Evolutionary conservation across 2,888 invertebrate genomes (phyloP).

Genomic region (Osedax fenrisi): DNA sequence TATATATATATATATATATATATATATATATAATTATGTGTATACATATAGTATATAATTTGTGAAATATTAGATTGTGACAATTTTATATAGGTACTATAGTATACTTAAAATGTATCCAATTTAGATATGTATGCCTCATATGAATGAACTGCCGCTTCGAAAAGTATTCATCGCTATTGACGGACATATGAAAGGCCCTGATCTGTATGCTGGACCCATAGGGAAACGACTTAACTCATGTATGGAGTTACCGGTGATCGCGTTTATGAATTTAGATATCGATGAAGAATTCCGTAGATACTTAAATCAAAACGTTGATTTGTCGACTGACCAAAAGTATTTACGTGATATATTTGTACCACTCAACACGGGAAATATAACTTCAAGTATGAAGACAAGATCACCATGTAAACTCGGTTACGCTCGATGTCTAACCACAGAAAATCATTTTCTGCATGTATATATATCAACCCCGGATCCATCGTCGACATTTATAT

Average conservation of each 20-base stretch:
- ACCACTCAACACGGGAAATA: not conserved
- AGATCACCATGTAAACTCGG: not conserved
- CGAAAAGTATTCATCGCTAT: not conserved
- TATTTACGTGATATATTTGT: not conserved
- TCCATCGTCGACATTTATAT: too few relatives aligned
- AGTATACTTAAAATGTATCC: too few relatives aligned
- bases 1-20: too few relatives aligned
- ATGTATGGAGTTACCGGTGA: not conserved
- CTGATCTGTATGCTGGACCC: not conserved
- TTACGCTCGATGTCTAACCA: not conserved
- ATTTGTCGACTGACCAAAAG: not conserved
- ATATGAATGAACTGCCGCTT: not conserved
- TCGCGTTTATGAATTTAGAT: not conserved
- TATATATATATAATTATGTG: too few relatives aligned
- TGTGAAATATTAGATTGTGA: too few relatives aligned
- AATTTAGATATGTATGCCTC: not conserved
- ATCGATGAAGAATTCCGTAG: not conserved
- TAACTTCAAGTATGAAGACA: not conserved
- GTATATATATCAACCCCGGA: too few relatives aligned
- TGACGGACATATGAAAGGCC: not conserved
- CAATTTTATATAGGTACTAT: too few relatives aligned
- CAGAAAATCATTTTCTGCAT: too few relatives aligned
- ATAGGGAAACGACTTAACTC: not conserved
- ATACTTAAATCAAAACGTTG: not conserved
- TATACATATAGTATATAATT: too few relatives aligned